phyloP scores from a whole-genome alignment of 2,113 vertebrate genomes.

The Tupaia chinensis region DNA sequence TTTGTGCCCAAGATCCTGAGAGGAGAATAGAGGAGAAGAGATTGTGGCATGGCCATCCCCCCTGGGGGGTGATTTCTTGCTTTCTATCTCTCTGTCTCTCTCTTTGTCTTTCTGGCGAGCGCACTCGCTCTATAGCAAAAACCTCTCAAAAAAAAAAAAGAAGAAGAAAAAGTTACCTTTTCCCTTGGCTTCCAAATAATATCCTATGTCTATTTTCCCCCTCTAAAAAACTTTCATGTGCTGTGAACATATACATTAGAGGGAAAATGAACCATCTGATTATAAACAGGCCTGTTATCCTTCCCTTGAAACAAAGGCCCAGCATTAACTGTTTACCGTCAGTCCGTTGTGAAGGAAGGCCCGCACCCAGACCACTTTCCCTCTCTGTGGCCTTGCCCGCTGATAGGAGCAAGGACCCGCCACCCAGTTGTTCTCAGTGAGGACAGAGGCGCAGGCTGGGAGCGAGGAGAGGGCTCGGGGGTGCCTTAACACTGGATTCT shows the following conservation, averaged over 20 bases:
- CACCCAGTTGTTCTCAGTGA: rapidly evolving
- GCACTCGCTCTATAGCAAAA: too few relatives aligned
- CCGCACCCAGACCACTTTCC: background rate
- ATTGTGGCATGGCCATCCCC: too few relatives aligned
- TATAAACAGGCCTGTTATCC: too few relatives aligned
- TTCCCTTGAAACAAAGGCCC: background rate
- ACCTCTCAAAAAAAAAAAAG: too few relatives aligned
- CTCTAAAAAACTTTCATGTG: background rate
- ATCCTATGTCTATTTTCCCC: background rate
- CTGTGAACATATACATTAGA: background rate
- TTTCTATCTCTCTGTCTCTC: too few relatives aligned
- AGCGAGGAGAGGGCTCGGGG: background rate
- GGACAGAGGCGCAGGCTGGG: background rate
- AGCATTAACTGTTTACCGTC: background rate
- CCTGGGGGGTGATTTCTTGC: too few relatives aligned
- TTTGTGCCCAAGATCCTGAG: too few relatives aligned
- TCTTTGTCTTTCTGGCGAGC: too few relatives aligned
- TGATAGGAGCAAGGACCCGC: background rate
- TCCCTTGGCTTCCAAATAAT: background rate
- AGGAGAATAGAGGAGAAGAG: too few relatives aligned
- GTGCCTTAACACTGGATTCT: background rate
- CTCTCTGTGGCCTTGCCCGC: rapidly evolving
- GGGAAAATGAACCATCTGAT: background rate
- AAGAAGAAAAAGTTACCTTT: background rate
- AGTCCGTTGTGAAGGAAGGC: background rate